Conservation (phyloP, 2,113 vertebrate genomes). For the Suricata suricatta region DNA sequence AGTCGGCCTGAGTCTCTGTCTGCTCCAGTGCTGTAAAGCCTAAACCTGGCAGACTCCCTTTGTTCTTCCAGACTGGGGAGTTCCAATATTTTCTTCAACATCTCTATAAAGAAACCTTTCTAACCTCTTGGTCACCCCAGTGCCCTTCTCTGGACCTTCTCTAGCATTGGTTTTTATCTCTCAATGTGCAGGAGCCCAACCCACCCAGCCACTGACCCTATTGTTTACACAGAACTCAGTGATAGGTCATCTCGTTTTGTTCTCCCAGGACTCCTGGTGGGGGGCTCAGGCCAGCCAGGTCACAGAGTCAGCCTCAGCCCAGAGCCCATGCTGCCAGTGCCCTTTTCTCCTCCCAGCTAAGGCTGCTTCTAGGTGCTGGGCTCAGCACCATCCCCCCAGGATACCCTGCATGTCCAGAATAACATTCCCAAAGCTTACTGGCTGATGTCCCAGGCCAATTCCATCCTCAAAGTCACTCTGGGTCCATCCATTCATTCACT, state of each 20-base stretch:
- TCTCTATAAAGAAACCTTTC: neutral
- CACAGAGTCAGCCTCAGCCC: neutral
- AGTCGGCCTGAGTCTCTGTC: neutral
- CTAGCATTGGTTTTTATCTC: neutral
- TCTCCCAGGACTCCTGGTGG: neutral
- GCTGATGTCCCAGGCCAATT: neutral
- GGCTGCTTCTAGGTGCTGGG: neutral
- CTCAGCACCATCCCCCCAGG: neutral
- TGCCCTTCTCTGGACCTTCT: neutral
- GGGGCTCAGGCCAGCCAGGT: neutral
- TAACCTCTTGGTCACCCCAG: too few relatives aligned
- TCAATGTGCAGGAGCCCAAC: neutral
- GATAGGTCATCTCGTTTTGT: neutral
- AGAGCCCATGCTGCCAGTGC: rapidly evolving
- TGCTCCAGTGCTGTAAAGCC: neutral
- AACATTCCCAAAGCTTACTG: neutral
- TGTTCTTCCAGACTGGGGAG: neutral
- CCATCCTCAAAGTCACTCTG: neutral
- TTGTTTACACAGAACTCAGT: neutral
- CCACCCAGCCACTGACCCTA: neutral
- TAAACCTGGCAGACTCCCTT: neutral
- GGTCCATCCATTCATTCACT: neutral
- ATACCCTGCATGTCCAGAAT: neutral
- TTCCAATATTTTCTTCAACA: neutral
- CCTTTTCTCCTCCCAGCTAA: neutral